phyloP scores from a whole-genome alignment of 1,140 invertebrate genomes.

The Thalassaphorura encarpata region DNA sequence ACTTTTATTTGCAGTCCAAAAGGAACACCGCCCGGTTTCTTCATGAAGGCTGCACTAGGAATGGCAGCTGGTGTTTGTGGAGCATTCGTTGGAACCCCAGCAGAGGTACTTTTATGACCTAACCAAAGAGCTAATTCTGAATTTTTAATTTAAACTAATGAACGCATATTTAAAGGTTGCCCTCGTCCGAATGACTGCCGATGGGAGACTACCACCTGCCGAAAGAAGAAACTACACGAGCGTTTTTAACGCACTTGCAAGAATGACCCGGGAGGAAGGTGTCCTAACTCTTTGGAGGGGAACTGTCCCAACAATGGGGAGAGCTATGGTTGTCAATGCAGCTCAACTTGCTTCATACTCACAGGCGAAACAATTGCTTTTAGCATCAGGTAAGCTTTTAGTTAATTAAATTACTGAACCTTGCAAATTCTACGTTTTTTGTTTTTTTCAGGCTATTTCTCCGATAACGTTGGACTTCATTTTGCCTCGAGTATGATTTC shows the following conservation, averaged over 20 bases:
- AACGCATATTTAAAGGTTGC: slow-evolving; percentile 57
- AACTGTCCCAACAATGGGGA: slow-evolving; percentile 60
- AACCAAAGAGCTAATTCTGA: not conserved
- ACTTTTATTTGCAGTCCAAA: slow-evolving; percentile 48
- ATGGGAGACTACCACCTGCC: slow-evolving; percentile 75
- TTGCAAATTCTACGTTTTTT: too few relatives aligned
- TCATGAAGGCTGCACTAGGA: slow-evolving; percentile 57
- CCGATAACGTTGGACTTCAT: slow-evolving; percentile 80
- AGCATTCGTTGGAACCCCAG: slow-evolving; percentile 87
- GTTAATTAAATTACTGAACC: too few relatives aligned
- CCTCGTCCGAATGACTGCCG: slow-evolving; percentile 91
- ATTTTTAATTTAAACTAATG: not conserved
- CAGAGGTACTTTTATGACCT: slow-evolving; percentile 62
- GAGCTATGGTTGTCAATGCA: slow-evolving; percentile 96
- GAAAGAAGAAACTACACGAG: slow-evolving; percentile 87
- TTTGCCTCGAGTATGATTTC: slow-evolving; percentile 96
- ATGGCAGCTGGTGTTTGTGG: slow-evolving; percentile 67
- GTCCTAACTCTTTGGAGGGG: slow-evolving; percentile 82
- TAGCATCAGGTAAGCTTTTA: too few relatives aligned
- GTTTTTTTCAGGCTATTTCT: too few relatives aligned
- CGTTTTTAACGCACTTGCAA: slow-evolving; percentile 78
- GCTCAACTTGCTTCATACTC: slow-evolving; percentile 95
- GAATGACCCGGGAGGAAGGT: slow-evolving; percentile 87
- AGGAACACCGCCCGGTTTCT: slow-evolving; percentile 53
- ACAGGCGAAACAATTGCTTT: slow-evolving; percentile 66